Base-by-base conservation (phyloP, 2,797 vertebrate species). In the Labroides dimidiatus region DNA sequence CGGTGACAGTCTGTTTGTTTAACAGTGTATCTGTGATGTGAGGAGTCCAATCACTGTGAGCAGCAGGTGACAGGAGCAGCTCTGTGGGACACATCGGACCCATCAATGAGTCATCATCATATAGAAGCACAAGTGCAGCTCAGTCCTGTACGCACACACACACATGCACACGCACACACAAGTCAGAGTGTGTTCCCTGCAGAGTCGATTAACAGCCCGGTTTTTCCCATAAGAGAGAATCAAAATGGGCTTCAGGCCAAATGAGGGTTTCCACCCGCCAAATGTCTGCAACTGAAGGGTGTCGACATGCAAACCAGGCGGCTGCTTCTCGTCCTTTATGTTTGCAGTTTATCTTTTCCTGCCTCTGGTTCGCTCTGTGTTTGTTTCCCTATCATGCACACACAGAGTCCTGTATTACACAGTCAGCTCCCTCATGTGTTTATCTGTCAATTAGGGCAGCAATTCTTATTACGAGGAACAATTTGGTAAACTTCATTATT, bases 21-120 rank as follows among this genome's bases (percentile, higher is more conserved):
- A 57, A 58, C 55, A 17, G 17, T 57, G 33, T 44, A 5, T 49
- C 23, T 55, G 62, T 76, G 51, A 44, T 54, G 45, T 37, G 37
- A 75, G 64, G 24, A 23, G 55, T 70, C 41, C 56, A 56, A 72
- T 75, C 60, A 54, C 27, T 16, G 17, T 4, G 41, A 69, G 71
- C 74, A 49, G 80, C 66, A 44, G 64, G 57, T 62, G 59, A 41
- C 61, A 20, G 24, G 33, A 70, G 73, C 65, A 24, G 54, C 60
- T 44, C 58, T 37, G 41, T 48, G 77, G 49, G 69, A 83, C 53
- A 43, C 45, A 57, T 69, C 1, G 68, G 69, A 66, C 66, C 59
- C 58, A 51, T 43, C 42, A 14, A 74, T 84, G 79, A 87, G 72
- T 78, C 75, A 71, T 77, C 63, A 43, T 57, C 39, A 64, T 30